Evolutionary conservation across 2,888 invertebrate species (phyloP).

Genomic region (Paralinhomoeus sp.): DNA sequence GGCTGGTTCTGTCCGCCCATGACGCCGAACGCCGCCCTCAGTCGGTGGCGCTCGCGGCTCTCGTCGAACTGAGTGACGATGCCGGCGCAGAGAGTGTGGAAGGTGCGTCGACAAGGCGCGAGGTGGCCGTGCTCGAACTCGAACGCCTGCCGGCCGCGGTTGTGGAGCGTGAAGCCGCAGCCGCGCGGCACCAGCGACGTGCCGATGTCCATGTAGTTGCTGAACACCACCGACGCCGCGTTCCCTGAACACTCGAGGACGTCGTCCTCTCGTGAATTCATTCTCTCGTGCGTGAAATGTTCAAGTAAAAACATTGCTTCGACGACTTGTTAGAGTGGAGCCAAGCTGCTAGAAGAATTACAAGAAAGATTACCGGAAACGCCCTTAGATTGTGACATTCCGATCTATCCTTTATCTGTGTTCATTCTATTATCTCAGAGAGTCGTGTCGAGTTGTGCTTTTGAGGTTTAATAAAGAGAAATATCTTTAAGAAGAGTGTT

Average conservation of each 20-base stretch:
- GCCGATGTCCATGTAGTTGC: conserved; percentile 3
- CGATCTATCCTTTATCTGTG: too few species aligned
- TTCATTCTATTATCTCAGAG: too few species aligned
- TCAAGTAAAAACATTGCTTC: too few species aligned
- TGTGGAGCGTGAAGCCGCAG: conserved; percentile 5
- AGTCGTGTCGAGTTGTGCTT: too few species aligned
- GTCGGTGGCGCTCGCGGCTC: too few species aligned
- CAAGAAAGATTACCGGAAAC: too few species aligned
- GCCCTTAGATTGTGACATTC: too few species aligned
- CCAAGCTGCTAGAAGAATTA: too few species aligned
- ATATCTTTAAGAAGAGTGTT: too few species aligned
- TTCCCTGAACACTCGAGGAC: neutral
- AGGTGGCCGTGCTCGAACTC: neutral
- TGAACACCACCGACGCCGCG: conserved; percentile 1
- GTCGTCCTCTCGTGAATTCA: neutral
- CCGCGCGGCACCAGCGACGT: conserved; percentile 1
- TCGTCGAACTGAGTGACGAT: neutral
- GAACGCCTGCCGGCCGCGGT: conserved; percentile 2
- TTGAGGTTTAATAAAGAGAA: too few species aligned
- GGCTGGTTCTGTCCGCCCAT: conserved; percentile 5
- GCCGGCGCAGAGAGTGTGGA: conserved; percentile 4
- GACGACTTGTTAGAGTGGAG: too few species aligned
- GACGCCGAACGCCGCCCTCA: neutral
- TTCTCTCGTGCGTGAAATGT: too few species aligned
- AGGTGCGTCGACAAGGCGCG: neutral